Base-by-base conservation (phyloP, 2,113 vertebrate species). In the Haliaeetus leucogaster region DNA sequence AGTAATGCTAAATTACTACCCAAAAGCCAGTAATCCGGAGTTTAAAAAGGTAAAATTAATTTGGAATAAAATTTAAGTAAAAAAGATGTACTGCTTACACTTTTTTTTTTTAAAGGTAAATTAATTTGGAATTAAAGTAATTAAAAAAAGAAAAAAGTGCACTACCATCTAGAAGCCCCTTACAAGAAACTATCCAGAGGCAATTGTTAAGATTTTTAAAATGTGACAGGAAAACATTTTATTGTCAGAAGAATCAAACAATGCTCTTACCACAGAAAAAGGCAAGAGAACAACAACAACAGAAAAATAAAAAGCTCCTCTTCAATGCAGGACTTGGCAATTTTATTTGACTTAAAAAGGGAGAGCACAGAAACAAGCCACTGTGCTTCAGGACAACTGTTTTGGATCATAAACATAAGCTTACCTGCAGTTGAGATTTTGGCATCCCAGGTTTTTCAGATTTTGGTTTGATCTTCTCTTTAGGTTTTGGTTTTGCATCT, bases 351-450 rank as follows among this genome's bases (percentile, higher is more conserved):
- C 26, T 53, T 20, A 38, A 61, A 67, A 71, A 70, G 13, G 7
- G 7, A 61, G 13, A 73, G 45, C 50, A 78, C 43, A 91, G 38
- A 43, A 89, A 63, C 7, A 84, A 89, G 16, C 2, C 43, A 48
- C 15, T 58, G 19, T 59, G 29, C 42, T 90, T 72, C 32, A 63
- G 32, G 9, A 38, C 9, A 81, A 50, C 29, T 18, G 26, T 9
- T 74, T 5, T 38, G 22, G 12, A 87, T 23, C 84, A 48, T 0
- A 5, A 89, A 59, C 27, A 32, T 9, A 11, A 22, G 16, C 97
- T 98, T 98, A 99, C 99, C 98, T 98, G 98, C 53, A 96, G 84
- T 10, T 96, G 84, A 52, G 98, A 91, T 93, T 98, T 98, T 22
- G 96, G 91, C 59, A 96, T 32, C 45, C 62, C 61, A 82, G 95